Evolutionary conservation across 2,113 vertebrate species (phyloP).

Genomic region (Tiliqua scincoides): DNA sequence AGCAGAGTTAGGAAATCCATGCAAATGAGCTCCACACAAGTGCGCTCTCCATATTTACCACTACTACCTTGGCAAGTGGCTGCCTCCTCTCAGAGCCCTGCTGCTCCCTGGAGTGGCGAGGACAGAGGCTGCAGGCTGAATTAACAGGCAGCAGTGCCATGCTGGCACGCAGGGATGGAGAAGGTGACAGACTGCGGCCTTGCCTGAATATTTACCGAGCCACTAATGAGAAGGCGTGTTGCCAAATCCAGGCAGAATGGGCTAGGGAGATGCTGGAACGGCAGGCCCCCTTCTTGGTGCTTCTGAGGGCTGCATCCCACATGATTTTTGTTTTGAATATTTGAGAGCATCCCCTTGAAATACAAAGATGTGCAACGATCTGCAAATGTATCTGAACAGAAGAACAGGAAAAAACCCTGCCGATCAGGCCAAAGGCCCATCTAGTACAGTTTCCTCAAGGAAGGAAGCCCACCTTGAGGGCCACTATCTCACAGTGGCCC

Average conservation of each 20-base stretch:
- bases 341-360: not conserved
- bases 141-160: not conserved
- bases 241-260: not conserved
- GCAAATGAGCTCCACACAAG: not conserved
- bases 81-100: not conserved
- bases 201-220: conserved; percentile 2
- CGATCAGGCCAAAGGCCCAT: no score
- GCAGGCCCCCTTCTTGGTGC: not conserved
- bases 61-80: conserved; percentile 24
- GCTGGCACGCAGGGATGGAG: not conserved
- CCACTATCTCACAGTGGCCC: no score
- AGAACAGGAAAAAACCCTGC: no score
- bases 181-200: conserved; percentile 19
- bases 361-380: not conserved
- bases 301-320: not conserved
- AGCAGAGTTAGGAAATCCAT: not conserved
- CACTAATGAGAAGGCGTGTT: conserved; percentile 17
- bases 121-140: not conserved
- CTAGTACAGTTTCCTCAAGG: no score
- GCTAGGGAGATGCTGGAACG: not conserved
- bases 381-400: no score
- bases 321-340: not conserved
- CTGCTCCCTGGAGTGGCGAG: not conserved
- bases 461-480: no score
- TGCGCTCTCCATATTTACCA: not conserved